Base-by-base conservation (phyloP, 2,113 vertebrate species). In the Lepus europaeus region DNA sequence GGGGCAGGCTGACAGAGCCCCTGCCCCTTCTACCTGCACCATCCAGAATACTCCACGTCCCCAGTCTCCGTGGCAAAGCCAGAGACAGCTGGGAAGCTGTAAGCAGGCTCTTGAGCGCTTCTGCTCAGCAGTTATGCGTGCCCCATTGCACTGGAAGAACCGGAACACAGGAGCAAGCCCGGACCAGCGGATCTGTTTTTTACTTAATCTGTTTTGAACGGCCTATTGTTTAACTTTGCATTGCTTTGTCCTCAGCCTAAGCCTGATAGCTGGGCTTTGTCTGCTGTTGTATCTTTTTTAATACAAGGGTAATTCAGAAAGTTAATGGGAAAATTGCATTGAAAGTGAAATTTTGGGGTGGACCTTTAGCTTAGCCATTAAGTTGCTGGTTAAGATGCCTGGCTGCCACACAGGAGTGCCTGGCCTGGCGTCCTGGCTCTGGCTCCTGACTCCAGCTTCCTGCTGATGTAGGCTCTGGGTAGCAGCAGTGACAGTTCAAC, bases 121-220 rank as follows among this genome's bases (percentile, higher is more conserved):
- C 66, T 61, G 25, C 31, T 61, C 25, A 25, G 10, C 16, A n/a
- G 19, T 39, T 56, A 77, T 56, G 49, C 11, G 17, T 6, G n/a
- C n/a, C 19, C 51, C 31, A 9, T 0, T 23, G 7, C 20, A n/a
- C 63, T 13, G 4, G 11, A 27, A 53, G 29, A 27, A 1, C 3
- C 29, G 23, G 19, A 39, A 90, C 61, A 23, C 31, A 29, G 17
- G 3, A 56, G 14, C 7, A 29, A 76, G 56, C 12, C 27, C 5
- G 17, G 10, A 14, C 12, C 20, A 39, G 45, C 7, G 45, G 17
- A 89, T 59, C 29, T 4, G 16, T 13, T 53, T 77, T 86, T 33
- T 25, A 22, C 36, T 88, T 51, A 56, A 51, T 36, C 36, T 59
- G 56, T 66, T 80, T 27, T 14, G 45, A 66, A 49, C 17, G 83